phyloP scores from a whole-genome alignment of 64 coral and sea anemone genomes.

The Orbicella faveolata region DNA sequence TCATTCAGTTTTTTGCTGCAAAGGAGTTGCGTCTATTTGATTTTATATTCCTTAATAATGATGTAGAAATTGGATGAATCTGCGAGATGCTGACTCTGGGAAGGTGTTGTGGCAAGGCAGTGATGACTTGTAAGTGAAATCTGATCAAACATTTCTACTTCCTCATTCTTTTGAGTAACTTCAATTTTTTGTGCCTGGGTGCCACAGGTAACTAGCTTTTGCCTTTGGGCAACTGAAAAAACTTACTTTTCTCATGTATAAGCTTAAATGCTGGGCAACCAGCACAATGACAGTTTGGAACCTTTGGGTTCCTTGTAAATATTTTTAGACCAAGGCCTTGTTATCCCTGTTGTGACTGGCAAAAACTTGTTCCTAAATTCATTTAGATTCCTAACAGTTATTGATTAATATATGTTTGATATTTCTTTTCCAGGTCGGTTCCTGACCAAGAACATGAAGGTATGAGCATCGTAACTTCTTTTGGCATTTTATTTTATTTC shows the following conservation, averaged over 20 bases:
- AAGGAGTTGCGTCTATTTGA: too few species aligned
- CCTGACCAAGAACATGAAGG: slow-evolving; percentile 92
- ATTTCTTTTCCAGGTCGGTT: slow-evolving; percentile 66
- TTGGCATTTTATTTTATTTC: neutral
- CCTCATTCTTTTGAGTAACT: neutral
- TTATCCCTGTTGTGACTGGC: neutral
- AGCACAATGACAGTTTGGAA: too few species aligned
- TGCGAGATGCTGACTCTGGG: slow-evolving; percentile 95
- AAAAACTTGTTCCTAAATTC: neutral
- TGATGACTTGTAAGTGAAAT: slow-evolving; percentile 95
- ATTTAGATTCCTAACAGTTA: neutral
- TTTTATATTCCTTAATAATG: slow-evolving; percentile 6
- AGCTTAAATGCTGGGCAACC: too few species aligned
- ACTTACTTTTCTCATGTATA: too few species aligned
- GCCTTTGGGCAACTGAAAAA: neutral
- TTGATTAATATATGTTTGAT: neutral
- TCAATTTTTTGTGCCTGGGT: too few species aligned
- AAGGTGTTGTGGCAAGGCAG: slow-evolving; percentile 99
- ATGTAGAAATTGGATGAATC: slow-evolving; percentile 98
- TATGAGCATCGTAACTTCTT: neutral
- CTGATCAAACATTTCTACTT: neutral
- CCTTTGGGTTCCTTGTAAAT: too few species aligned
- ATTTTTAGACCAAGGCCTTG: too few species aligned
- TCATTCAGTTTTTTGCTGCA: too few species aligned
- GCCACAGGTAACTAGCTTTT: too few species aligned